Evolutionary conservation across 2,797 vertebrate genomes (phyloP).

Genomic region (Pithecia hirsuta): DNA sequence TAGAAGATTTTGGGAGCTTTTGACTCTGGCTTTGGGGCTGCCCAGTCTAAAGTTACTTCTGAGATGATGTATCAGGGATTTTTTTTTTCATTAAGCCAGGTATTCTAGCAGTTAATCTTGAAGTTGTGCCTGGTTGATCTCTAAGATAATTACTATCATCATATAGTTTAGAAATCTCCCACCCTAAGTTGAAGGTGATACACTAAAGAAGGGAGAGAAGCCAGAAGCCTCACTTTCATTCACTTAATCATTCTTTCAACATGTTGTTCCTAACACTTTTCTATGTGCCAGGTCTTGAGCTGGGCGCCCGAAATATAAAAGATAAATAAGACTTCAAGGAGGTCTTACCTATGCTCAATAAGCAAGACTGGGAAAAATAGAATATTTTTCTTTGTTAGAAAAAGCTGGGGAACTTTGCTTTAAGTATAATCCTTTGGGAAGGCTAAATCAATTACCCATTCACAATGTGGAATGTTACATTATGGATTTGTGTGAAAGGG

Average conservation of each 20-base stretch:
- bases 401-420: conserved; percentile 24
- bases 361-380: conserved; percentile 3
- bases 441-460: not conserved
- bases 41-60: conserved; percentile 29
- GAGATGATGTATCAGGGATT: conserved; percentile 16
- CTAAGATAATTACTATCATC: not conserved
- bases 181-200: not conserved
- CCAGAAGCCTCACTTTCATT: conserved; percentile 9
- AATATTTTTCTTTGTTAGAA: conserved; percentile 52
- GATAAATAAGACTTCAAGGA: conserved; percentile 12
- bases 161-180: conserved; percentile 9
- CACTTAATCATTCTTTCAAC: not conserved
- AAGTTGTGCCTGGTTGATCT: conserved; percentile 37
- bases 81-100: not conserved
- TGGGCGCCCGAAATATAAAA: not conserved
- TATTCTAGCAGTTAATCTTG: conserved; percentile 26
- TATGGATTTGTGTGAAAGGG: conserved; percentile 25
- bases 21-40: not conserved
- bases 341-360: not conserved
- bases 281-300: not conserved
- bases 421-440: not conserved
- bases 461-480: not conserved
- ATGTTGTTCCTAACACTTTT: not conserved
- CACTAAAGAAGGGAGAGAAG: not conserved
- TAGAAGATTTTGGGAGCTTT: conserved; percentile 5